Percentiles rank a stretch among this genome's conserved stretches.
phyloP scores from a whole-genome alignment of 1,140 invertebrate species.

The Ips nitidus region DNA sequence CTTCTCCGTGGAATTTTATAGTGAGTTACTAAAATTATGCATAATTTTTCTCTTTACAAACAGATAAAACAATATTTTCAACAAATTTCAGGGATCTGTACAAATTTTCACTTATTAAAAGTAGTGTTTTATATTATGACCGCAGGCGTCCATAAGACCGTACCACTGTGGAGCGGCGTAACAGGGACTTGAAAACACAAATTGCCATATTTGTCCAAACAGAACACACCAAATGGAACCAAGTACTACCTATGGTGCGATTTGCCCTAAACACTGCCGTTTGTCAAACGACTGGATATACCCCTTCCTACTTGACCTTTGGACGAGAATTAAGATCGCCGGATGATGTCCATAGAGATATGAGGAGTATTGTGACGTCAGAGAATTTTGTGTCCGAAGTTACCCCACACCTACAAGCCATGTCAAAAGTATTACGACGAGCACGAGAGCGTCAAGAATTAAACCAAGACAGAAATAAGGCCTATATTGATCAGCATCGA shows the following conservation, averaged over 20 bases:
- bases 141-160: no score
- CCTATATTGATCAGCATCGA: no score
- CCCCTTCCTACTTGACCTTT: not conserved
- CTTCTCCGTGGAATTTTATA: no score
- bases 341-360: not conserved
- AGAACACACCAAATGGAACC: not conserved
- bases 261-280: not conserved
- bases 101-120: no score
- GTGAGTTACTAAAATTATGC: no score
- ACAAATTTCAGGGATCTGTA: no score
- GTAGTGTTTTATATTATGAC: no score
- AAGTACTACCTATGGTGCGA: not conserved
- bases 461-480: no score
- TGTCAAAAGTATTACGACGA: no score
- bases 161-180: not conserved
- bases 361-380: not conserved
- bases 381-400: not conserved
- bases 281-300: not conserved
- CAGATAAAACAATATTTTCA: no score
- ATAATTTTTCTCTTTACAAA: no score
- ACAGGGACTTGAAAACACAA: conserved; percentile 1
- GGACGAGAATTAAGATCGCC: not conserved
- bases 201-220: not conserved
- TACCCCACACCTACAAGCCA: not conserved
- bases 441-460: no score